Conservation (phyloP, 2,888 invertebrate species). For the Drosophila colorata region DNA sequence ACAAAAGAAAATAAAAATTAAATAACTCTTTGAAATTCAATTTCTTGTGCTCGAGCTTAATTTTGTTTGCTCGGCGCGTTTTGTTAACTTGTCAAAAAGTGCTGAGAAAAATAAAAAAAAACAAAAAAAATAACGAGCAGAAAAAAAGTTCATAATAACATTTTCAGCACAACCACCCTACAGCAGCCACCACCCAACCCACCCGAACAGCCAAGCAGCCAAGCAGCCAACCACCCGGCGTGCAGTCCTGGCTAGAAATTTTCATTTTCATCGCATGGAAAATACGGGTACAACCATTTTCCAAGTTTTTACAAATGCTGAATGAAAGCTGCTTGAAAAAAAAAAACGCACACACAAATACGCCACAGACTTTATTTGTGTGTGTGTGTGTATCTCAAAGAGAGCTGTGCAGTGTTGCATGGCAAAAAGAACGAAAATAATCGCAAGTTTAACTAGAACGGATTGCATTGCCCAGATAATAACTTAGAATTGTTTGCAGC, state of each 20-base stretch:
- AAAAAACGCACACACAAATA: no score
- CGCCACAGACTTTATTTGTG: no score
- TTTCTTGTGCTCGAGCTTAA: constrained; percentile 65
- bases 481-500: constrained; percentile 8
- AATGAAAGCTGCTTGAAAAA: constrained; percentile 29
- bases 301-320: constrained; percentile 30
- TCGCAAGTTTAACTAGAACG: not conserved
- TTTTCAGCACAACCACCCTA: constrained; percentile 32
- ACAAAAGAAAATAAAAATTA: constrained; percentile 22
- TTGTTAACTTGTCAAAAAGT: constrained; percentile 36
- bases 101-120: constrained; percentile 1
- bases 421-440: constrained; percentile 1
- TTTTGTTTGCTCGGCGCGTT: constrained; percentile 60
- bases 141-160: constrained; percentile 50
- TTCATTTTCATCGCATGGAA: constrained; percentile 27
- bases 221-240: constrained; percentile 20
- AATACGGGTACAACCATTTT: constrained; percentile 41
- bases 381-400: not conserved
- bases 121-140: not conserved
- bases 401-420: not conserved
- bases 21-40: constrained; percentile 78
- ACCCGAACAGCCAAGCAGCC: constrained; percentile 6
- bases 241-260: constrained; percentile 27
- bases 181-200: constrained; percentile 16
- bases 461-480: no score